Base-by-base conservation (phyloP, 1,140 invertebrate genomes). In the Protaetia brevitarsis region DNA sequence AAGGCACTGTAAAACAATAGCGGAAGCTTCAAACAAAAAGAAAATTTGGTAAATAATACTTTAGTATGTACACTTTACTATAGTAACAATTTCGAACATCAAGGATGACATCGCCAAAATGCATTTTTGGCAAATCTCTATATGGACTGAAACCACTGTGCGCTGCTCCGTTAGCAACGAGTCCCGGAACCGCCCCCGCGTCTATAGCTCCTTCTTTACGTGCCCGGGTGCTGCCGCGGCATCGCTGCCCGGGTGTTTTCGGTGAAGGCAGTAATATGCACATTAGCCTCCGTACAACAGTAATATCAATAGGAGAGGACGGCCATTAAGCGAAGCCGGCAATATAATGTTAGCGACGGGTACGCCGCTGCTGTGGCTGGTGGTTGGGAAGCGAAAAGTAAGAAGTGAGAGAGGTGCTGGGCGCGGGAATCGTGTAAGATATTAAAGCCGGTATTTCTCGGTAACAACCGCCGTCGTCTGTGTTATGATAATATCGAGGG, bases 251-350 rank as follows among this genome's bases (percentile, higher is more conserved):
- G 5, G 34, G 34, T 13, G 34, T 51, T 51, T 51, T 23, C 41
- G 26, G 26, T 19, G 19, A 23, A 16, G 26, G 41, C 31, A n/a
- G 5, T 51, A 51, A 51, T 51, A 51, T 51, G 41, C 41, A 51
- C 41, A 51, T 51, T 51, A 51, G 41, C 41, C 34, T 11, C 34
- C 34, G 34, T 23, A 19, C 41, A 21, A 51, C 41, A 19, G 41
- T 51, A 51, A 51, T 51, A 51, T 51, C 41, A 51, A 51, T 51
- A 51, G 41, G 26, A 51, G 41, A 51, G 26, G 41, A 51, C 41
- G 19, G 41, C 41, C 16, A 51, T 51, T 51, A 51, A 23, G 41
- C n/a, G n/a, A 19, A 51, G 41, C n/a, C n/a, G 41, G 41, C 11
- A 23, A 11, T 23, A 23, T 51, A 51, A 51, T 51, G 41, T 7